A percentile compares a stretch with the other conserved stretches of the same genome.
phyloP scores from a whole-genome alignment of 2,113 vertebrate species.

The Campylomormyrus numenius region DNA sequence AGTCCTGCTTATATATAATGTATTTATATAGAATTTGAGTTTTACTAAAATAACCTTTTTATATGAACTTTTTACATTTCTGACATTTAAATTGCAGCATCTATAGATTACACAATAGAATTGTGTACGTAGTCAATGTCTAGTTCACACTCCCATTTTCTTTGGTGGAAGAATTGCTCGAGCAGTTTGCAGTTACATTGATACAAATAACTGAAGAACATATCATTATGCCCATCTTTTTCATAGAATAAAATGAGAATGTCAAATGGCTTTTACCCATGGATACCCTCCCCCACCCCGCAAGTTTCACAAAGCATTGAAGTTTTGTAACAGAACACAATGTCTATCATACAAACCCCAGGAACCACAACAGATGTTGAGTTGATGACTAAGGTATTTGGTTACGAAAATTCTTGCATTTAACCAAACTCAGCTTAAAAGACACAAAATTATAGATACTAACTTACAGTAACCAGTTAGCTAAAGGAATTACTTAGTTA shows the following conservation, averaged over 20 bases:
- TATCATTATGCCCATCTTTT: neutral
- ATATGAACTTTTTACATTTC: neutral
- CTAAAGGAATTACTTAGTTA: neutral
- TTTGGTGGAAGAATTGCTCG: neutral
- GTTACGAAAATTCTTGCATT: neutral
- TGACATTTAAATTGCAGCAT: neutral
- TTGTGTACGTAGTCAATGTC: neutral
- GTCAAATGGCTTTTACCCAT: neutral
- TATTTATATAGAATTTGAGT: neutral
- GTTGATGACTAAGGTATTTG: neutral
- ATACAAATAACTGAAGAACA: neutral
- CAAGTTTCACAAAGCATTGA: neutral
- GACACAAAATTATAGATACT: neutral
- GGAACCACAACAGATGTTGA: neutral
- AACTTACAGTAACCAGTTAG: neutral
- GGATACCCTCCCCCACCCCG: neutral
- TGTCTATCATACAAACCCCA: neutral
- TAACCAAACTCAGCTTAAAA: neutral
- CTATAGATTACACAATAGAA: neutral
- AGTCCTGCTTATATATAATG: neutral
- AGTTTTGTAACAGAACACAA: neutral
- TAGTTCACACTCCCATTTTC: neutral
- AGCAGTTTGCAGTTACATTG: neutral
- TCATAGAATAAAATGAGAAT: neutral
- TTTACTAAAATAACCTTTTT: neutral